These are phyloP conservation scores for Anthopleura sola DNA, from an alignment of 64 coral and sea anemone genomes.

Conservation along the genomic window DNA sequence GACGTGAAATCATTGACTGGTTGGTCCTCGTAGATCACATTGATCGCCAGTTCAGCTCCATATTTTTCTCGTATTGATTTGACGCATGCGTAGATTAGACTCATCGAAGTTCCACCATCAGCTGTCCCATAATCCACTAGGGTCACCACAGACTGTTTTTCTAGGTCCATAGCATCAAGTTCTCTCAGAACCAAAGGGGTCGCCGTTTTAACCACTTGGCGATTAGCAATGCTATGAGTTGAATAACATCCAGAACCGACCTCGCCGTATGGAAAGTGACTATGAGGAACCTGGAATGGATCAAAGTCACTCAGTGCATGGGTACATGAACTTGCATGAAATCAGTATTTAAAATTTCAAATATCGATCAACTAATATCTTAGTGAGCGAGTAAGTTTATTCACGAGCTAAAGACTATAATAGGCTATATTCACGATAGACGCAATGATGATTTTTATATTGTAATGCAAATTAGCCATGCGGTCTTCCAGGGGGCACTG, in stretches of 20 bases:
- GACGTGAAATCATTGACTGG: slow-evolving; percentile 45
- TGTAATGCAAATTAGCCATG: no score
- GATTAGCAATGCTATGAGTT: background rate
- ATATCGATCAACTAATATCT: no score
- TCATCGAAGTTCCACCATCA: slow-evolving; percentile 4
- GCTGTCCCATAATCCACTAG: slow-evolving; percentile 30
- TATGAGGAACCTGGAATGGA: background rate
- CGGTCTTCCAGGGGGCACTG: no score
- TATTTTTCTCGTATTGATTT: background rate
- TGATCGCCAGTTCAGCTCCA: background rate
- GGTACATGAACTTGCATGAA: no score
- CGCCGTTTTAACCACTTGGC: background rate
- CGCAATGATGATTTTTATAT: no score
- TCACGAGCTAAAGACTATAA: no score
- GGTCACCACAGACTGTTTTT: slow-evolving; percentile 25
- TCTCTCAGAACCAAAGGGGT: slow-evolving; percentile 6
- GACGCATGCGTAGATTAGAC: slow-evolving; percentile 6
- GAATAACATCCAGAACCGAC: background rate
- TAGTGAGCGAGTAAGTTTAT: no score
- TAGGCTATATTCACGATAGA: no score
- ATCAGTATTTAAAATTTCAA: no score
- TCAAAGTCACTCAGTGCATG: no score
- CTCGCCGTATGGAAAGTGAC: background rate
- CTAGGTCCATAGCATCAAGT: background rate
- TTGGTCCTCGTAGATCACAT: slow-evolving; percentile 20